Base-by-base conservation (phyloP, 2,888 invertebrate genomes). In the Erebia aethiops region DNA sequence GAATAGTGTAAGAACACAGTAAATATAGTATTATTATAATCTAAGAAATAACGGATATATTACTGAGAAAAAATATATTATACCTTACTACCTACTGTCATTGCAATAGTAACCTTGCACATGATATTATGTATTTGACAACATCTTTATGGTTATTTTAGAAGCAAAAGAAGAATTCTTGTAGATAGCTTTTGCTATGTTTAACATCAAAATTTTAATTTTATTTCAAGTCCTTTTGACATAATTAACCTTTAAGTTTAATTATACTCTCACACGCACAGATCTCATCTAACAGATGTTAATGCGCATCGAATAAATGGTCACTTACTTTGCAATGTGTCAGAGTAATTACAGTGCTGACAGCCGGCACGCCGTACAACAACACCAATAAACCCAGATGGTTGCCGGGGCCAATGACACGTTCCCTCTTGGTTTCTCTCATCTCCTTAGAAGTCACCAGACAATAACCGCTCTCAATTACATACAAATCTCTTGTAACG, bases 391-490 rank as follows among this genome's bases (percentile, higher is more conserved):
- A 81, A 1, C 94, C 94, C 75, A 94, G 84, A 80, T 91, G 89
- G 71, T 88, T 87, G 2, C 91, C 92, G 35, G 94, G 93, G 10
- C 93, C 93, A 51, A 93, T 88, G 35, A 91, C 79, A 1, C 84
- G 81, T 77, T 90, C 90, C 41, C 77, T 83, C 16, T 86, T 87
- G 1, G 72, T 76, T 77, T 89, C 88, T 72, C 83, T 84, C 80
- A 86, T 81, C 52, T 83, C 78, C 71, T 82, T 84, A 2, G 84
- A 87, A 16, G 92, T 91, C 62, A 93, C 85, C 64, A 91, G 79
- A 74, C 94, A 94, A 79, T 91, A 93, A 35, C 94, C 94, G 74
- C 91, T 90, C 77, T 91, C 92, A 56, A 94, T 91, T 14, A 94
- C 91, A 74, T 94, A 94, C 63, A 94, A 82, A 73, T 94, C 94